Base-by-base conservation (phyloP, 2,888 invertebrate species). In the Euplexia lucipara region DNA sequence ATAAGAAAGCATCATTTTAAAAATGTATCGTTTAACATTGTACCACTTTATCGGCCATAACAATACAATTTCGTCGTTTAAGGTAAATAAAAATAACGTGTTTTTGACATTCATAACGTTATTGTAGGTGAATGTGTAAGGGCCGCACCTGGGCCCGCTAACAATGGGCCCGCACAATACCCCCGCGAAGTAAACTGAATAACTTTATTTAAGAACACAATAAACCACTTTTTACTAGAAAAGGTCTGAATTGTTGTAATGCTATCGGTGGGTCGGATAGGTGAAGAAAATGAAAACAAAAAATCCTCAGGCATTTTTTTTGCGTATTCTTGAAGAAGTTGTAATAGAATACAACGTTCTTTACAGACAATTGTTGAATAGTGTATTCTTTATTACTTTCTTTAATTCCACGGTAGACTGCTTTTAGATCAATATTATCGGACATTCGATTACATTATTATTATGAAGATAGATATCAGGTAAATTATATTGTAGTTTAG, bases 141-240 rank as follows among this genome's bases (percentile, higher is more conserved):
- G 88, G 84, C 79, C 84, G 84, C 93, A 93, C 93, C 93, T 93
- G 93, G 79, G 90, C 85, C 87, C 87, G 70, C 67, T 80, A 85
- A 91, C 93, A 93, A 93, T 91, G 85, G 91, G 82, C 86, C 86
- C 82, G 76, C 86, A 93, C 93, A 94, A 93, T 92, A 88, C 89
- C 86, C 84, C 78, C 81, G 84, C 86, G 88, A 89, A 91, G 90
- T 89, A 91, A 91, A 92, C 91, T 91, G 93, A 94, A 94, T 93
- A 93, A 93, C 92, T 94, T 94, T 94, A 93, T 94, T 93, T 93
- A 91, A 90, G 92, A 93, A 93, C 92, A 94, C 93, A 94, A 93
- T 94, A 93, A 93, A 93, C 91, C 92, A 94, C 93, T 93, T 93
- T 92, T 93, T 93, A 90, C 87, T 86, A 88, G 86, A 90, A 90